Evolutionary conservation across 2,888 invertebrate species (phyloP).

Genomic region (Myopa tessellatipennis): DNA sequence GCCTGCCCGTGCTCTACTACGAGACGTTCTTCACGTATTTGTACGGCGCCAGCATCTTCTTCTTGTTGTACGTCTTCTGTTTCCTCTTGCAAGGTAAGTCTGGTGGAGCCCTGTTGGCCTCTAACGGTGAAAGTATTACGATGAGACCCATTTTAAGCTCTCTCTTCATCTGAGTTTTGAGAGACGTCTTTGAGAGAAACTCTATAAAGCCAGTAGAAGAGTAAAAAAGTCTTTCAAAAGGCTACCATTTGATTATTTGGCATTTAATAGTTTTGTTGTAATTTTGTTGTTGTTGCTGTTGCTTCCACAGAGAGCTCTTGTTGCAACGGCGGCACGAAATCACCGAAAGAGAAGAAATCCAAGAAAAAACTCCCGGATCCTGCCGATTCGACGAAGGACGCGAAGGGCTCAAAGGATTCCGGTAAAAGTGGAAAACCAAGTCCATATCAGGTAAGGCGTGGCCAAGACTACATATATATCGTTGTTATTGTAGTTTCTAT

Average conservation of each 20-base stretch:
- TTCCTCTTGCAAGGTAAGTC: constrained; percentile 84
- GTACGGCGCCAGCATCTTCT: constrained; percentile 92
- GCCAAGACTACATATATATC: not conserved
- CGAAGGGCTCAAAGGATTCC: constrained; percentile 72
- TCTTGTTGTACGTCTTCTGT: constrained; percentile 93
- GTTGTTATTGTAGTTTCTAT: not conserved
- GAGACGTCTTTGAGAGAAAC: no score
- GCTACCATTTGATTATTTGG: no score
- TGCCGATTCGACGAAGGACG: constrained; percentile 72
- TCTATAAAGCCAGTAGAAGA: no score
- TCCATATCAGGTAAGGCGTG: constrained; percentile 74
- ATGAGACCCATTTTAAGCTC: no score
- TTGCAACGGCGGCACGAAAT: constrained; percentile 79
- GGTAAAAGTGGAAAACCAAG: constrained; percentile 75
- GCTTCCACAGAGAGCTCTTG: constrained; percentile 78
- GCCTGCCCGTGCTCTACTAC: constrained; percentile 91
- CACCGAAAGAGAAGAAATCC: constrained; percentile 77
- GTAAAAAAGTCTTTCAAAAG: no score
- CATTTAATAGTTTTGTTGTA: not conserved
- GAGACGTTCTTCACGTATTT: constrained; percentile 96
- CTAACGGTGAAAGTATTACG: not conserved
- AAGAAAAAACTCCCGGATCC: constrained; percentile 75
- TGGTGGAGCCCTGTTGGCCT: not conserved
- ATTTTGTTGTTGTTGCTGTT: not conserved
- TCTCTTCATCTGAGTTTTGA: no score